A percentile compares a stretch with the other conserved stretches of the same genome.
Evolutionary conservation across 1,140 invertebrate species (phyloP).

Genomic region (Drosophila arizonae): DNA sequence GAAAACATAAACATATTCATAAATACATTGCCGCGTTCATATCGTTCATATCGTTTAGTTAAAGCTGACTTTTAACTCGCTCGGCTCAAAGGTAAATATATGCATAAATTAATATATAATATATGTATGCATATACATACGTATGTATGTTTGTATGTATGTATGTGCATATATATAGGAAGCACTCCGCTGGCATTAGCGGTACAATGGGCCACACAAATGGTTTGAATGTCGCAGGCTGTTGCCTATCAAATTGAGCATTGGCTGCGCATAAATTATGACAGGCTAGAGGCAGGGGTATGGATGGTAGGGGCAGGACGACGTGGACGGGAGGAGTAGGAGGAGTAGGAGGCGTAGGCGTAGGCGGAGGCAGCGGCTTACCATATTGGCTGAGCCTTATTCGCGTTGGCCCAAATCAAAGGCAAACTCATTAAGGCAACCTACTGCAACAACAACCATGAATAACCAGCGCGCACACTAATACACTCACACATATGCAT

Average conservation of each 20-base stretch:
- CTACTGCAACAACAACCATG: constrained; percentile 52
- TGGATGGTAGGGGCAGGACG: not conserved
- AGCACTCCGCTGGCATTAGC: constrained; percentile 32
- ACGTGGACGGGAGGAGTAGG: not conserved
- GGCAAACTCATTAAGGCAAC: constrained; percentile 74
- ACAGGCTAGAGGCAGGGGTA: constrained; percentile 28
- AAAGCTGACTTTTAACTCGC: constrained; percentile 44
- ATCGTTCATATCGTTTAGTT: constrained; percentile 34
- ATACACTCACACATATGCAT: constrained; percentile 60
- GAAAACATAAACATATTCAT: constrained; percentile 27
- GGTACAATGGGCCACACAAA: constrained; percentile 51
- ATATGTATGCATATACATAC: constrained; percentile 12
- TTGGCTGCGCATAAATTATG: constrained; percentile 74
- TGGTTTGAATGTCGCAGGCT: constrained; percentile 64
- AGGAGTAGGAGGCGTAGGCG: not conserved
- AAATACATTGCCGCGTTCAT: not conserved
- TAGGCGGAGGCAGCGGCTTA: constrained; percentile 12
- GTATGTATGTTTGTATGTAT: constrained; percentile 4
- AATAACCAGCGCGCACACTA: constrained; percentile 20
- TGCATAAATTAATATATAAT: not conserved
- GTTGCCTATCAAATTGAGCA: constrained; percentile 70
- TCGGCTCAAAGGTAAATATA: constrained; percentile 66
- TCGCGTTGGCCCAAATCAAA: constrained; percentile 69
- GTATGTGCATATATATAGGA: constrained; percentile 20
- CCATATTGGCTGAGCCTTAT: constrained; percentile 35